Evolutionary conservation across 2,888 invertebrate genomes (phyloP).

Genomic region (Eumacrocentrus americanus): DNA sequence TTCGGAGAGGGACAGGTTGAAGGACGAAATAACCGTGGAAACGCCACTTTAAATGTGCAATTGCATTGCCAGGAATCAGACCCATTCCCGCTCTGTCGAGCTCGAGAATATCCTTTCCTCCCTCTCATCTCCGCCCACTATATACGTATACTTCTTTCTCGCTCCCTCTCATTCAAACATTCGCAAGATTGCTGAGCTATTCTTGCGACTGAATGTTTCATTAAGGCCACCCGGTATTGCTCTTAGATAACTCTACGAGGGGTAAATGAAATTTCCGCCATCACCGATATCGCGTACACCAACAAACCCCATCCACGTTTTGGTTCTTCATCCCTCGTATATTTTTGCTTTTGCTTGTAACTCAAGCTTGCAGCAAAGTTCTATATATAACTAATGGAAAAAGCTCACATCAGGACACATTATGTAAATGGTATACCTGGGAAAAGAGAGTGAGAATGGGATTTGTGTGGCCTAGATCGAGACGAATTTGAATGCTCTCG

Average conservation of each 20-base stretch:
- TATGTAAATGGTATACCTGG: not conserved
- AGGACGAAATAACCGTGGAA: conserved; percentile 58
- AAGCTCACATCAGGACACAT: not conserved
- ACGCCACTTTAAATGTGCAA: conserved; percentile 61
- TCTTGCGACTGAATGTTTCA: conserved; percentile 62
- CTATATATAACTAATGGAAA: not conserved
- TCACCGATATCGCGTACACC: conserved; percentile 57
- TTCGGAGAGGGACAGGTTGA: conserved; percentile 41
- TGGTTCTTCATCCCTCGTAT: conserved; percentile 28
- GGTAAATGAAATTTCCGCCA: conserved; percentile 62
- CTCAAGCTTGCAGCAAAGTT: conserved; percentile 59
- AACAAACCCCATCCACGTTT: conserved; percentile 20
- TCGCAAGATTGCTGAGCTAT: conserved; percentile 61
- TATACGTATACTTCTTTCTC: conserved; percentile 32
- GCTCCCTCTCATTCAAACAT: conserved; percentile 48
- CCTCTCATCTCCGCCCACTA: conserved; percentile 18
- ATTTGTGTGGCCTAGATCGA: conserved; percentile 57
- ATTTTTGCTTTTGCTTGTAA: conserved; percentile 46
- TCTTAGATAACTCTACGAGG: conserved; percentile 62
- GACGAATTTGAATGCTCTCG: conserved; percentile 57
- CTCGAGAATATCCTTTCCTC: conserved; percentile 28
- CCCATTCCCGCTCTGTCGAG: conserved; percentile 49
- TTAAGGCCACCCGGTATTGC: conserved; percentile 62
- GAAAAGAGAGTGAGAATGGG: conserved; percentile 41
- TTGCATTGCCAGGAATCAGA: conserved; percentile 62